Conservation (phyloP, 2,888 invertebrate species). For the Argyresthia albistria region DNA sequence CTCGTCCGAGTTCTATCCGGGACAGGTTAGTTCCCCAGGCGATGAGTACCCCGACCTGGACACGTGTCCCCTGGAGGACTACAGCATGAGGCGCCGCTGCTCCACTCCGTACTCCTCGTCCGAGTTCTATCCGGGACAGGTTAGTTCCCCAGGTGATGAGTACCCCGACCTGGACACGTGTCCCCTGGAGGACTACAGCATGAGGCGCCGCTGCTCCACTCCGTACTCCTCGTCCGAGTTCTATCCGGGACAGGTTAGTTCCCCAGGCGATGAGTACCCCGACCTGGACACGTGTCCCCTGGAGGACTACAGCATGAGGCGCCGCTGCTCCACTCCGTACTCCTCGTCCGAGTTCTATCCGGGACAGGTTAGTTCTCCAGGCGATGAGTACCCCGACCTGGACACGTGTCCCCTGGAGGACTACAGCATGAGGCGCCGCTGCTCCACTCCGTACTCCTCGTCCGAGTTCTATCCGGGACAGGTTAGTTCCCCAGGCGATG, state of each 20-base stretch:
- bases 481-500: slow-evolving; percentile 58
- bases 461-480: slow-evolving; percentile 71
- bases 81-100: slow-evolving; percentile 77
- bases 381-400: slow-evolving; percentile 74
- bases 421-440: slow-evolving; percentile 77
- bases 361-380: slow-evolving; percentile 53
- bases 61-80: slow-evolving; percentile 79
- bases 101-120: slow-evolving; percentile 59
- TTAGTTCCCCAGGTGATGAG: slow-evolving; percentile 15
- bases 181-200: slow-evolving; percentile 80
- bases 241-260: slow-evolving; percentile 68
- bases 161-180: slow-evolving; percentile 79
- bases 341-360: slow-evolving; percentile 63
- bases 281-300: slow-evolving; percentile 80
- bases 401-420: slow-evolving; percentile 81
- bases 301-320: slow-evolving; percentile 80
- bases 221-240: slow-evolving; percentile 62
- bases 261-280: slow-evolving; percentile 62
- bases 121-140: slow-evolving; percentile 59
- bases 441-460: slow-evolving; percentile 56
- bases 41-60: slow-evolving; percentile 77
- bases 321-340: slow-evolving; percentile 66
- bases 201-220: slow-evolving; percentile 73
- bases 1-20: slow-evolving; percentile 61
- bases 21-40: slow-evolving; percentile 65